Evolutionary conservation across 1,140 invertebrate genomes (phyloP), one percentile per base, ranked within the genome.

Genomic region (Arctopsyche grandis): DNA sequence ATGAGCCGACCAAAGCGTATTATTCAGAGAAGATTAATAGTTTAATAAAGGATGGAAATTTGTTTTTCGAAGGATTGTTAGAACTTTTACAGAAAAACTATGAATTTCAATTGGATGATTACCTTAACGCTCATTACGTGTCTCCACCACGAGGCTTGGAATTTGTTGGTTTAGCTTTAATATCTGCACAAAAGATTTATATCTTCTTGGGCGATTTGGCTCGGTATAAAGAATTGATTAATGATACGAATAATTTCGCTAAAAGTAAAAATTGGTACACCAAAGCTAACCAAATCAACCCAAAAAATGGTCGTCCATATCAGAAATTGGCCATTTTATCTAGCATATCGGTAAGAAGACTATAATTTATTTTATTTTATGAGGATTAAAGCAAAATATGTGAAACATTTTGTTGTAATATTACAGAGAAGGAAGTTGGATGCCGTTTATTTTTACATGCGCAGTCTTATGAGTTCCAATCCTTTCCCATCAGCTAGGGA

Each of bases 391-490:
- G 52, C 10, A 4, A 56, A 1, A 38, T 38, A 38, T 7, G 7
- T 38, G 29, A 4, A 43, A 21, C 38, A 43, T 44, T 12, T 71
- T 66, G 5, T 69, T 82, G 78, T 83, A 75, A 75, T 81, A 83
- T 89, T 91, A 78, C 87, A 98, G 96, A 93, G 94, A 88, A 91
- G 96, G 84, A 97, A 97, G 89, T 89, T 99, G 74, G 97, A 99
- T 88, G 96, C 97, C n/a, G 96, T 98, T 12, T 99, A 98, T 88
- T 98, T 96, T 87, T 98, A 98, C 85, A 97, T 98, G 93, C 90
- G 97, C 83, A 97, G 97, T 87, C 89, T 98, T 73, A 95, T 97
- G 91, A 94, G 96, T 44, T 97, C 96, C 19, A 98, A 97, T 91
- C 96, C 97, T 9, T 95, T 98, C 84, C 91, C 93, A 77, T 96